Evolutionary conservation across 2,888 invertebrate species (phyloP).

Genomic region (Digitonthophagus gazella): DNA sequence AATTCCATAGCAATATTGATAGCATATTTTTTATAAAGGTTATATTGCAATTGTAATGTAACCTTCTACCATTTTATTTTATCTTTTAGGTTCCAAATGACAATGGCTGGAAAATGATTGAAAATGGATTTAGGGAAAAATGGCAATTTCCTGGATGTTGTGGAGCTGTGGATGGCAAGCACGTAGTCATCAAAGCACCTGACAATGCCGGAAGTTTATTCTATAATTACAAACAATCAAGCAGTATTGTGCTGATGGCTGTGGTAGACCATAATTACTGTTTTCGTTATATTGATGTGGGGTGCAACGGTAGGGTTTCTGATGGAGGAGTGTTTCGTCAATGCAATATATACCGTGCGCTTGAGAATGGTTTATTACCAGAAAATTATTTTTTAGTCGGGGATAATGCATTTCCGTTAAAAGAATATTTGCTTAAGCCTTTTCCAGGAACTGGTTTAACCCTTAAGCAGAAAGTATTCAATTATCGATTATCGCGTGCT

Average conservation of each 20-base stretch:
- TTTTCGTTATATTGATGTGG: conserved; percentile 37
- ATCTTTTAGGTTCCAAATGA: conserved; percentile 30
- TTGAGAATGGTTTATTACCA: conserved; percentile 17
- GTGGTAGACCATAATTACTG: conserved; percentile 38
- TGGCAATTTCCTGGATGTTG: conserved; percentile 36
- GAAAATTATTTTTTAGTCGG: conserved; percentile 15
- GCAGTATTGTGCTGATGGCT: conserved; percentile 37
- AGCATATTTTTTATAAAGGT: no score
- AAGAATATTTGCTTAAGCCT: conserved; percentile 16
- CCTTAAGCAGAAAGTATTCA: conserved; percentile 16
- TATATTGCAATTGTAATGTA: background rate
- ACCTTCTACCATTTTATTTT: background rate
- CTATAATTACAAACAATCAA: conserved; percentile 37
- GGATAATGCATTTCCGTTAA: background rate
- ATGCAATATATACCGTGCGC: conserved; percentile 30
- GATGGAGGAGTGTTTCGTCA: conserved; percentile 37
- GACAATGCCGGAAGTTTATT: conserved; percentile 34
- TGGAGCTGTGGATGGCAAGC: conserved; percentile 36
- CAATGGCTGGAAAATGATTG: conserved; percentile 33
- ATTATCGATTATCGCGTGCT: conserved; percentile 14
- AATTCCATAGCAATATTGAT: no score
- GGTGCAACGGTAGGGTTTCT: conserved; percentile 35
- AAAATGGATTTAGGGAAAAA: conserved; percentile 32
- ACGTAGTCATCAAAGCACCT: conserved; percentile 35
- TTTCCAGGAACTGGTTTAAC: conserved; percentile 19